A percentile compares a stretch with the other conserved stretches of the same genome.
phyloP scores from a whole-genome alignment of 35 echinoderm and acorn worm genomes.

The Lytechinus pictus region DNA sequence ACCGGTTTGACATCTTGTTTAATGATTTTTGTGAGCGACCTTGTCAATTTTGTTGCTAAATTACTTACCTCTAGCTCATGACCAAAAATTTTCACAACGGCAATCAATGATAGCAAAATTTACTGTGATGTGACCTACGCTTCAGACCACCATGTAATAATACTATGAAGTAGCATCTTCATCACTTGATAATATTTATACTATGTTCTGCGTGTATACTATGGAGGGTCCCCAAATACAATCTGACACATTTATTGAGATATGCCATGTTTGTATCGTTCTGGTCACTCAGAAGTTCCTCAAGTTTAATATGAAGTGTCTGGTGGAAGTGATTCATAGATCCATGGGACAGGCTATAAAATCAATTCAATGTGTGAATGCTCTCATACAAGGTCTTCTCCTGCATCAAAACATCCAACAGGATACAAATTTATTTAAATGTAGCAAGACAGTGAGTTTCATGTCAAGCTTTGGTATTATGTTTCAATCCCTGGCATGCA shows the following conservation, averaged over 20 bases:
- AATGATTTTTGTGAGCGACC: no score
- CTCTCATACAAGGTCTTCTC: not conserved
- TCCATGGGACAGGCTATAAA: not conserved
- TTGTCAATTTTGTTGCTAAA: no score
- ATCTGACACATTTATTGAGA: not conserved
- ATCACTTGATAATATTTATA: not conserved
- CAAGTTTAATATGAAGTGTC: not conserved
- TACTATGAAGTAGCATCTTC: not conserved
- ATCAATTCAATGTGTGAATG: not conserved
- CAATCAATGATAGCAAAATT: no score
- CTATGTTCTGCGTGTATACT: not conserved
- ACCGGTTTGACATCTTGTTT: no score
- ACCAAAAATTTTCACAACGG: no score
- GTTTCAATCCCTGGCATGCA: no score
- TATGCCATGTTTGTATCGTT: not conserved
- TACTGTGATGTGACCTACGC: no score
- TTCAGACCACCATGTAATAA: no score
- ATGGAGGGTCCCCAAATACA: not conserved
- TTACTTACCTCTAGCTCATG: no score
- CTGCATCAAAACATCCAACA: not conserved
- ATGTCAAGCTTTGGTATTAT: not conserved
- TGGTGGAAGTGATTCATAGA: constrained; percentile 11
- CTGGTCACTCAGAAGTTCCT: constrained; percentile 16
- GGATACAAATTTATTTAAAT: not conserved
- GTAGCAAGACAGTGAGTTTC: not conserved